Percentiles rank a stretch among this genome's conserved stretches.
Conservation (phyloP, 1,140 invertebrate genomes). For the Popillia japonica region DNA sequence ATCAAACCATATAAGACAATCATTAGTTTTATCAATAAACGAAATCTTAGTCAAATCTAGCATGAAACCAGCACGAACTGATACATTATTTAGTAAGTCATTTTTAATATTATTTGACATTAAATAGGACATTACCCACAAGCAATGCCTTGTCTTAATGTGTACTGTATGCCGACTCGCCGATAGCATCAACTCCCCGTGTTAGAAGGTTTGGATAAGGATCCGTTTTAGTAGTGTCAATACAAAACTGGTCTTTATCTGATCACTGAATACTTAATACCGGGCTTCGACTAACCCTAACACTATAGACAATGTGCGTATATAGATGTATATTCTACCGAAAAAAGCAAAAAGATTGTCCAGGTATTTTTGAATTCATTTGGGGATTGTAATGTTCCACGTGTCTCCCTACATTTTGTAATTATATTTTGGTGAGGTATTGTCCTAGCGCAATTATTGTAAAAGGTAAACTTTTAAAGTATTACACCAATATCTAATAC, state of each 20-base stretch:
- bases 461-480: background rate
- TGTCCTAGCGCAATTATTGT: background rate
- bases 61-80: conserved; percentile 48
- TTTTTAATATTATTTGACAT: conserved; percentile 51
- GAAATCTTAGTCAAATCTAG: conserved; percentile 44
- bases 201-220: conserved; percentile 42
- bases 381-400: conserved; percentile 12
- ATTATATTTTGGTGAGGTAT: conserved; percentile 1
- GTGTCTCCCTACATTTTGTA: background rate
- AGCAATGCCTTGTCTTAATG: conserved; percentile 52
- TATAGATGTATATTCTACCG: background rate
- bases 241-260: conserved; percentile 43
- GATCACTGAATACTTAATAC: conserved; percentile 45
- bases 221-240: conserved; percentile 45
- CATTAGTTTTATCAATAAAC: conserved; percentile 43
- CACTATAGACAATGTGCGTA: background rate
- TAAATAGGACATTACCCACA: conserved; percentile 50
- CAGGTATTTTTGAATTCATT: conserved; percentile 11
- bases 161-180: conserved; percentile 44
- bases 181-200: conserved; percentile 42
- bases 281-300: background rate
- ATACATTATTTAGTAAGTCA: conserved; percentile 54
- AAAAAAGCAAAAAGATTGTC: conserved; percentile 7
- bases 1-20: conserved; percentile 43
- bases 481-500: background rate